These are phyloP conservation scores for Perizoma affinitatum DNA, from an alignment of 2,888 invertebrate genomes.

Conservation along the genomic window DNA sequence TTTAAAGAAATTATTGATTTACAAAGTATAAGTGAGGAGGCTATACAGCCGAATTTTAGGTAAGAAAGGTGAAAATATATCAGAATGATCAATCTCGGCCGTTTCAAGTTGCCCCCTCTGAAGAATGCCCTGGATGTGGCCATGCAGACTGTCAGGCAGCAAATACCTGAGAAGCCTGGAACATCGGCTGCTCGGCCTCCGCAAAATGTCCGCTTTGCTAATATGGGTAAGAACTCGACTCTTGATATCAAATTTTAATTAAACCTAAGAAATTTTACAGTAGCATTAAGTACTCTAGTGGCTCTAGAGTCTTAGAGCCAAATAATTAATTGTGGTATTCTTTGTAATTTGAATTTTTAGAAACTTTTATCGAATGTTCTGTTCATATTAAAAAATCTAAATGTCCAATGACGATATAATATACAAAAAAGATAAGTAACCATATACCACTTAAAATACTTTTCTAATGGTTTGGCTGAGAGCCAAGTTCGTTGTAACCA, in stretches of 20 bases:
- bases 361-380: too few species aligned
- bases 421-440: too few species aligned
- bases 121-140: conserved; percentile 92
- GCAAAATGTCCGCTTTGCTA: conserved; percentile 82
- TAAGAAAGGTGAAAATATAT: conserved; percentile 21
- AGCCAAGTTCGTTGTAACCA: conserved; percentile 11
- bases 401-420: too few species aligned
- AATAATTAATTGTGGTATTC: too few species aligned
- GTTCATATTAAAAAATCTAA: too few species aligned
- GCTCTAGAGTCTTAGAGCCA: too few species aligned
- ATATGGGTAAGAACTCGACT: conserved; percentile 64
- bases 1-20: conserved; percentile 30
- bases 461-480: conserved; percentile 10
- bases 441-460: too few species aligned
- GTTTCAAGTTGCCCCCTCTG: conserved; percentile 88
- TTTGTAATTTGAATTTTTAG: too few species aligned
- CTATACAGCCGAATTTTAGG: conserved; percentile 25
- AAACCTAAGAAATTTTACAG: too few species aligned
- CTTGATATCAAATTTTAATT: conserved; percentile 6
- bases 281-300: too few species aligned
- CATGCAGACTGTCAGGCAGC: conserved; percentile 91
- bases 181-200: conserved; percentile 73
- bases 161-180: conserved; percentile 87
- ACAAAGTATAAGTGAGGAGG: conserved; percentile 10
- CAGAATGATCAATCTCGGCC: conserved; percentile 76